Evolutionary conservation across 2,797 vertebrate genomes (phyloP), one percentile per base, ranked within the genome.

Genomic region (Propithecus perrieri): DNA sequence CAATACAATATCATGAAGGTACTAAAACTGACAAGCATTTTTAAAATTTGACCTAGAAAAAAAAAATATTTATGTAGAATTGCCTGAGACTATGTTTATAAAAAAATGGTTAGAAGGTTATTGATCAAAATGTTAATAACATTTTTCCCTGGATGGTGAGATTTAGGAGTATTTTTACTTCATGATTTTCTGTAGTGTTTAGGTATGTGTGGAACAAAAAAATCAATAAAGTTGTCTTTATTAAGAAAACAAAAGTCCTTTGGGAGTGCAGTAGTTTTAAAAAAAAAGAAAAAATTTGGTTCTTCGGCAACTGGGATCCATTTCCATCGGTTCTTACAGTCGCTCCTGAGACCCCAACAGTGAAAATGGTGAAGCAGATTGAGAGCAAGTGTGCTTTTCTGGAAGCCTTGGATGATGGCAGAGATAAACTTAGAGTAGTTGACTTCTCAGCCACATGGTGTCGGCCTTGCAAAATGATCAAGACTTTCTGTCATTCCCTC

Each of bases 21-120:
- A 92, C 89, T 85, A 91, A 96, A 94, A 96, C 69, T 76, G 87
- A 78, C 65, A 78, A 90, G 67, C 53, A 59, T 81, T 72, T 91
- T 90, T 67, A 26, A 33, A 72, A 81, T 92, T 92, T 80, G 48
- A 92, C 50, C 50, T 90, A 91, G 85, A 92, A 74, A 84, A 86
- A 86, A 76, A 76, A 83, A 59, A 91, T 33, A 41, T 92, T 89
- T 94, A 57, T 86, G 75, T 85, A 94, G 41, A 95, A 86, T 91
- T 83, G 30, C 61, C 48, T 79, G 5, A 28, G 41, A 81, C 20
- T 67, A 61, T 53, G 35, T 65, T 86, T 74, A 80, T 85, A 92
- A 75, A 88, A 14, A 88, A n/a, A 61, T 92, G 50, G 69, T 84
- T 93, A 93, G 69, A 92, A 89, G 43, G 17, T 41, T 93, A 80